A percentile compares a stretch with the other conserved stretches of the same genome.
Evolutionary conservation across 2,113 vertebrate genomes (phyloP).

Genomic region (Rynchops niger): DNA sequence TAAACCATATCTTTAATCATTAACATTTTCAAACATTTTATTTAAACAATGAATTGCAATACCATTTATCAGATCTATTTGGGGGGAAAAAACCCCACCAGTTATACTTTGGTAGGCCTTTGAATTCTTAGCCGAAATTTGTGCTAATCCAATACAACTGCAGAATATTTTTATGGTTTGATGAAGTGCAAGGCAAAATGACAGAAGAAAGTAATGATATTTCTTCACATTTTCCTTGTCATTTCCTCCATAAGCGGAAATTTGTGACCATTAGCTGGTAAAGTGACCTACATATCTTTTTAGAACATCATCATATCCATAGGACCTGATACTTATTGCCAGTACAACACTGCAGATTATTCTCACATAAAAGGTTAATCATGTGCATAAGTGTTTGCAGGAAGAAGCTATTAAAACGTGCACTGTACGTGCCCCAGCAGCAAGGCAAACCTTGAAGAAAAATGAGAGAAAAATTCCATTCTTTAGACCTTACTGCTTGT

Average conservation of each 20-base stretch:
- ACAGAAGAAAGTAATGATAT: not conserved
- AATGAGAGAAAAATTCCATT: conserved; percentile 4
- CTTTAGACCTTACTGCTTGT: not conserved
- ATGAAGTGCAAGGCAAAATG: not conserved
- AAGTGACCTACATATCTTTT: conserved; percentile 5
- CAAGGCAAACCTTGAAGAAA: conserved; percentile 23
- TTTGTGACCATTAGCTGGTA: not conserved
- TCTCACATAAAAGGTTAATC: conserved; percentile 29
- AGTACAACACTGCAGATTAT: not conserved
- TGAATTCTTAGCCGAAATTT: not conserved
- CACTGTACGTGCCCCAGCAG: not conserved
- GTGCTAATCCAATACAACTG: not conserved
- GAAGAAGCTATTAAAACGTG: conserved; percentile 24
- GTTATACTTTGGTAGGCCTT: not conserved
- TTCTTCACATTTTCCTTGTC: conserved; percentile 5
- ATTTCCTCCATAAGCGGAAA: conserved; percentile 5
- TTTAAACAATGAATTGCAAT: not conserved
- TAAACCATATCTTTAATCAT: not conserved
- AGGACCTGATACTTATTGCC: not conserved
- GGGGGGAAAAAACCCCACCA: fast-evolving
- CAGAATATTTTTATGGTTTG: not conserved
- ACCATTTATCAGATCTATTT: not conserved
- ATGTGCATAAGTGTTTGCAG: conserved; percentile 24
- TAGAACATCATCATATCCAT: not conserved
- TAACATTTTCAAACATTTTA: not conserved